Evolutionary conservation across 2,888 invertebrate genomes (phyloP), one percentile per base, ranked within the genome.

Genomic region (Venustoraphidia nigricollis): DNA sequence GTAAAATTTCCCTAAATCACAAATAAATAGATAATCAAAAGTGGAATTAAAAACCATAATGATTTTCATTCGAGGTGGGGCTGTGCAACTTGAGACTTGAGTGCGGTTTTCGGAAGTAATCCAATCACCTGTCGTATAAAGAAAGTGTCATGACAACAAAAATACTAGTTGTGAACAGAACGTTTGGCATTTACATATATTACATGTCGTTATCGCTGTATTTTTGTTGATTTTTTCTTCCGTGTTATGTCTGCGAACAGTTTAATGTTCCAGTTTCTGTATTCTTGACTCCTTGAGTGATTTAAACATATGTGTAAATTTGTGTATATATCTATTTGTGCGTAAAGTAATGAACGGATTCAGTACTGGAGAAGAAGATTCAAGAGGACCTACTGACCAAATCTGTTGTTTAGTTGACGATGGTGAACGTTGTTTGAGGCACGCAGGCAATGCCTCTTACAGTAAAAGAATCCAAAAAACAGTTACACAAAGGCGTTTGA

Each of bases 391-490:
- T 61, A 80, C 84, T 51, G 88, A 90, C 64, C 89, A 90, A 72
- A 82, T 84, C 61, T 95, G 95, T 72, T 94, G 94, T 72, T 76
- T 95, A 58, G 81, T 93, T 60, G 90, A 91, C 67, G 90, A 90
- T 65, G 81, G 82, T 54, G 84, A 86, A 57, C 76, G 91, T 56
- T 96, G 95, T 68, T 76, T 79, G 54, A 81, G 91, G 62, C 78
- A 83, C 49, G 94, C 92, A 56, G 91, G 92, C 54, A 91, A 92
- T 74, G 96, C 96, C 56, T 89, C 92, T 42, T 96, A 95, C 70
- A 94, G 91, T 69, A 95, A 96, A 67, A 79, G 94, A 57, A 92
- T 96, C 59, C 94, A 95, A 68, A 95, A 94, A 67, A 94, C 89
- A 49, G 94, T 94, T 36, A 84, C 88, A 46, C 92, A 93, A 62